Conservation (phyloP, 2,888 invertebrate species). For the Trissolcus brochymenae region DNA sequence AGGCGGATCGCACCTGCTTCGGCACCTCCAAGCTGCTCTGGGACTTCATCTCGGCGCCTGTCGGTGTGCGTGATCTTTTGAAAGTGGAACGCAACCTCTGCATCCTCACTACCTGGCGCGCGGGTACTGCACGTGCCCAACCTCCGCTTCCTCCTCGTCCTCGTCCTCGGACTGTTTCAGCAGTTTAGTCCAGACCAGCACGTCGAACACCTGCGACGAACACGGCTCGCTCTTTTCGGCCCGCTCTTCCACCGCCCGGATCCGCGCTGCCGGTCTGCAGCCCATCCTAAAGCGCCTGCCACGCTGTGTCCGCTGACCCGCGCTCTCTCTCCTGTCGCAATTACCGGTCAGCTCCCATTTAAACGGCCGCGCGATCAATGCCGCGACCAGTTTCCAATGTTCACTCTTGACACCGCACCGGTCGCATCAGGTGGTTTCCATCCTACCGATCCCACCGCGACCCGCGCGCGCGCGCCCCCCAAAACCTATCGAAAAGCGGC, state of each 20-base stretch:
- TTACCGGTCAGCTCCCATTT: neutral
- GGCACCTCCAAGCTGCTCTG: conserved; percentile 94
- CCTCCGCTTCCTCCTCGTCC: neutral
- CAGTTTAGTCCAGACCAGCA: conserved; percentile 57
- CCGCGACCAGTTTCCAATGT: neutral
- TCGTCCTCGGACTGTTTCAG: conserved; percentile 39
- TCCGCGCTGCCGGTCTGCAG: conserved; percentile 68
- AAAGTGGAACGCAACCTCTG: conserved; percentile 90
- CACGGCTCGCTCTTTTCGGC: conserved; percentile 60
- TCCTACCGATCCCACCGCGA: conserved; percentile 16
- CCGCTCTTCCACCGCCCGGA: conserved; percentile 64
- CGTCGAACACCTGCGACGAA: conserved; percentile 58
- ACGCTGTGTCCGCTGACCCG: conserved; percentile 22
- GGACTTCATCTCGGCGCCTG: conserved; percentile 93
- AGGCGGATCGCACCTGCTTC: conserved; percentile 92
- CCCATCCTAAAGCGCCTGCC: conserved; percentile 68
- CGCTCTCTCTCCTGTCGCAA: conserved; percentile 1
- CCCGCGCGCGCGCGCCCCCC: neutral
- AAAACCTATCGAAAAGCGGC: conserved; percentile 2
- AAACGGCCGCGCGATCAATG: too few species aligned
- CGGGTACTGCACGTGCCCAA: conserved; percentile 8
- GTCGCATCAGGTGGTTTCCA: conserved; percentile 57
- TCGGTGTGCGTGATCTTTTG: conserved; percentile 91
- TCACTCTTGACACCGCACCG: neutral
- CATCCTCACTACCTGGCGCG: conserved; percentile 77